A percentile compares a stretch with the other conserved stretches of the same genome.
Conservation (phyloP, 1,140 invertebrate species). For the Heliconius eleuchia region DNA sequence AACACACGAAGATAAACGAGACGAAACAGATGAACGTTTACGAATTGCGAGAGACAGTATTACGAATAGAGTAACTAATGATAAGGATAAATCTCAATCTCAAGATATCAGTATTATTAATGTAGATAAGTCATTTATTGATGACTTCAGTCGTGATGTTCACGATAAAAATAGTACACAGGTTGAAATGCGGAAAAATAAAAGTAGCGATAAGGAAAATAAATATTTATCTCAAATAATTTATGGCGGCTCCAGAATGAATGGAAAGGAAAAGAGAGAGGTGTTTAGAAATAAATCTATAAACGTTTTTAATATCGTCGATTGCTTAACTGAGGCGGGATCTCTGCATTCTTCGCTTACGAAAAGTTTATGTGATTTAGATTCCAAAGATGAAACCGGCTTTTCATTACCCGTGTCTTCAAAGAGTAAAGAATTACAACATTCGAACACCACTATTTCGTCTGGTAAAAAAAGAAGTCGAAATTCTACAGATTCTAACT, state of each 20-base stretch:
- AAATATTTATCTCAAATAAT: constrained; percentile 57
- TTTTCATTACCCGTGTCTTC: constrained; percentile 64
- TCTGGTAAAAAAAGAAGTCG: constrained; percentile 77
- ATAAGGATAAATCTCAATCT: constrained; percentile 51
- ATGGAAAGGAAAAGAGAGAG: constrained; percentile 71
- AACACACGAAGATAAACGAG: constrained; percentile 39
- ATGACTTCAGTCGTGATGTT: constrained; percentile 55
- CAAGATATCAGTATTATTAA: constrained; percentile 67
- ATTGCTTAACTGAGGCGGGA: constrained; percentile 70
- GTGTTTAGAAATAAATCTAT: constrained; percentile 78
- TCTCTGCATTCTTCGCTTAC: constrained; percentile 74
- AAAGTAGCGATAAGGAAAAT: constrained; percentile 66
- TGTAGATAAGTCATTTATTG: constrained; percentile 60
- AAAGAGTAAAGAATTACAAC: constrained; percentile 64
- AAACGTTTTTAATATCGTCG: constrained; percentile 75
- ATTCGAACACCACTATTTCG: constrained; percentile 73
- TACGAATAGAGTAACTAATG: constrained; percentile 53
- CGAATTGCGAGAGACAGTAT: constrained; percentile 61
- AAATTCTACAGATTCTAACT: constrained; percentile 78
- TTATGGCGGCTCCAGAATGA: constrained; percentile 50
- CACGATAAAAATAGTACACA: constrained; percentile 51
- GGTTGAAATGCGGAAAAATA: constrained; percentile 56
- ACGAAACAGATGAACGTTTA: constrained; percentile 63
- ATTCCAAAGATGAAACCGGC: constrained; percentile 65
- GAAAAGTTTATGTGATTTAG: constrained; percentile 74